Evolutionary conservation across 2,113 vertebrate genomes (phyloP).

Genomic region (Xenotilapia leptura): DNA sequence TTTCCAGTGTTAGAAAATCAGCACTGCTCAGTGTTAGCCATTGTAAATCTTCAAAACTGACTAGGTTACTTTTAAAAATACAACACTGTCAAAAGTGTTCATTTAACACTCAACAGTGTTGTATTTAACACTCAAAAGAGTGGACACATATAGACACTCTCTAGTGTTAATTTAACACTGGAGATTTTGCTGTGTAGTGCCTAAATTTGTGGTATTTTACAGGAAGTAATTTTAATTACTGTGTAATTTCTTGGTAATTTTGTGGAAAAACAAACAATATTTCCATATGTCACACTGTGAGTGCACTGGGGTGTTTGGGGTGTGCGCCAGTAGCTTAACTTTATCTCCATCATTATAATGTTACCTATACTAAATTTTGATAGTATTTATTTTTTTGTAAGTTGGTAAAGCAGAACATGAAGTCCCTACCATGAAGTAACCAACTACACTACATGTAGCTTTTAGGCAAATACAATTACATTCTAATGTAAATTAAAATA

Average conservation of each 20-base stretch:
- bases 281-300: rapidly evolving
- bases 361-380: background rate
- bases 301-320: background rate
- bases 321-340: background rate
- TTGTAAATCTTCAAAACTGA: too few species aligned
- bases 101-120: too few species aligned
- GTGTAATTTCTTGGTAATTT: background rate
- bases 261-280: background rate
- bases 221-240: background rate
- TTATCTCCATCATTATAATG: background rate
- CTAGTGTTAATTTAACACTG: too few species aligned
- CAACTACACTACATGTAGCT: background rate
- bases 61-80: too few species aligned
- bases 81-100: too few species aligned
- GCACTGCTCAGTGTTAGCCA: too few species aligned
- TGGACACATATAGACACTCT: too few species aligned
- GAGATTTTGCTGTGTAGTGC: background rate
- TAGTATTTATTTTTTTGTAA: background rate
- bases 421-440: background rate
- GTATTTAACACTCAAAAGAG: too few species aligned
- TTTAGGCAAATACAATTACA: background rate
- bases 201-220: background rate
- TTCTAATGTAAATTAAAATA: background rate
- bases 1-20: too few species aligned
- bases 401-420: background rate